Evolutionary conservation across 1,140 invertebrate species (phyloP), one percentile per base, ranked within the genome.

Genomic region (Cotesia typhae): DNA sequence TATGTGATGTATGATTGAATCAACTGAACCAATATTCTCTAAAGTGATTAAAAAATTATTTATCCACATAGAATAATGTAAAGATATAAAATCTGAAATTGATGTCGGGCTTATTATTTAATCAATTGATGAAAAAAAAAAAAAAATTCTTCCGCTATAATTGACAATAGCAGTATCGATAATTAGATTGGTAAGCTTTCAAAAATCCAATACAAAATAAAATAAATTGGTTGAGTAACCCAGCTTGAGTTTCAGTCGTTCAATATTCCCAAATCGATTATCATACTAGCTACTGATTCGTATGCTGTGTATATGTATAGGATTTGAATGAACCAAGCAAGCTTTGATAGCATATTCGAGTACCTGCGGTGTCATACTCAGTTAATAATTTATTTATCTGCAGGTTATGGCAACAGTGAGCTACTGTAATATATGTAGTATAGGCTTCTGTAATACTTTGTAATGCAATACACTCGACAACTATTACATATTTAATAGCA

Each of bases 381-480:
- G n/a, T 61, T 57, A 51, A 70, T 70, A 70, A 70, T 70, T 70
- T 70, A 70, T 70, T 70, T 20, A 70, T 70, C 38, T 41, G 41
- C 51, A 38, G 67, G 5, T 41, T 37, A 68, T 35, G 67, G 57
- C 67, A 20, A 28, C 28, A 28, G 28, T 28, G 28, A 36, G 53
- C 67, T 59, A 38, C 61, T 57, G 35, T 70, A 38, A 28, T 28
- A 37, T 35, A 37, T 57, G 35, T 70, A 38, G 28, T 28, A 37
- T 35, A 37, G 9, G 57, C 68, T 70, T 70, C 57, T 57, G 57
- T 60, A 61, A 61, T 61, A 61, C 60, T 7, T n/a, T 64, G 3
- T 0, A 14, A 64, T 37, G 36, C 61, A 55, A 37, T 28, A 28
- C 28, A 28, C 28, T 28, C 28, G 28, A 28, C 28, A 28, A 28